These are phyloP conservation scores for Eristalis intricaria DNA, from an alignment of 2,888 invertebrate genomes.

Conservation along the genomic window DNA sequence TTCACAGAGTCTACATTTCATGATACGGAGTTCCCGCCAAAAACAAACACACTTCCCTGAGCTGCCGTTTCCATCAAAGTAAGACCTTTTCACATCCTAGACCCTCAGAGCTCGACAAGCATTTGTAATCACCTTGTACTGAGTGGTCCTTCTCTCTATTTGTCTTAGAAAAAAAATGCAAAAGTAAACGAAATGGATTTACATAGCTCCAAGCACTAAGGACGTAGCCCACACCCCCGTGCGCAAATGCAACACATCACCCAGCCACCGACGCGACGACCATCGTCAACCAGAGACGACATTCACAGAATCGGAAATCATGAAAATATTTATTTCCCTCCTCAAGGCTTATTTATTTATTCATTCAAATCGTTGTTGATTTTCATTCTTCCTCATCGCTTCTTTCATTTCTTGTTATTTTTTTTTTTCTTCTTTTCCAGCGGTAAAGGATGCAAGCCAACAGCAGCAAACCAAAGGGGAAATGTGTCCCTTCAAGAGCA, in stretches of 20 bases:
- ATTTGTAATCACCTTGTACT: background rate
- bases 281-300: constrained; percentile 14
- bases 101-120: background rate
- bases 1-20: background rate
- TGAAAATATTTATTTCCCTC: constrained; percentile 50
- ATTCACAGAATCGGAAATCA: constrained; percentile 52
- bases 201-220: background rate
- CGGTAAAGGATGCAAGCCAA: constrained; percentile 36
- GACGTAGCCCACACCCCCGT: background rate
- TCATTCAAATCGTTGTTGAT: constrained; percentile 61
- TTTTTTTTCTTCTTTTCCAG: background rate
- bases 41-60: background rate
- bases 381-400: constrained; percentile 6
- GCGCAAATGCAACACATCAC: background rate
- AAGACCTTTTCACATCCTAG: background rate
- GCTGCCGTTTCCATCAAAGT: background rate
- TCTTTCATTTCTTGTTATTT: background rate
- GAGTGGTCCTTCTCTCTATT: background rate
- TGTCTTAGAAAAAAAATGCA: background rate
- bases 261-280: background rate
- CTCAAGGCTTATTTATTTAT: constrained; percentile 57
- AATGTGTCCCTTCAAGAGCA: constrained; percentile 49
- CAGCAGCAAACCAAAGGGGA: constrained; percentile 31
- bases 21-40: background rate
- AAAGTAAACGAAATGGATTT: background rate